A percentile compares a stretch with the other conserved stretches of the same genome.
Evolutionary conservation across 2,113 vertebrate species (phyloP).

Genomic region (Indicator maculatus): DNA sequence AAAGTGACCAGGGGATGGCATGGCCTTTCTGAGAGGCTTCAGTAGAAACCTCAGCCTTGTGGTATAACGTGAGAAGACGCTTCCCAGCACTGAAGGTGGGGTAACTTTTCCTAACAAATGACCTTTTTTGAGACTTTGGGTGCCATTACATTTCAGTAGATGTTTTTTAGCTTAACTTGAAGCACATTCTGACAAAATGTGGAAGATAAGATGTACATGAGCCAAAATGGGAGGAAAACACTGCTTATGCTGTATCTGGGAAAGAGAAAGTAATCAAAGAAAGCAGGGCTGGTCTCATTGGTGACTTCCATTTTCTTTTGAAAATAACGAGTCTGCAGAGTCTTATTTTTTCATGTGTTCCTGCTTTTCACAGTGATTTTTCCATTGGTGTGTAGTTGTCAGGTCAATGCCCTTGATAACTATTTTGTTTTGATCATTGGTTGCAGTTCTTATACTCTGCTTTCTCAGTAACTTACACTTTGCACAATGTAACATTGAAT

Average conservation of each 20-base stretch:
- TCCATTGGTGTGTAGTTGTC: background rate
- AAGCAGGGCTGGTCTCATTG: background rate
- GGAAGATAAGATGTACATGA: background rate
- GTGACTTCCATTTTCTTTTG: background rate
- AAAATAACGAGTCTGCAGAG: background rate
- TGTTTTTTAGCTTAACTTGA: background rate
- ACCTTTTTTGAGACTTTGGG: background rate
- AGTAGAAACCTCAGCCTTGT: background rate
- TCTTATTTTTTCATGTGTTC: background rate
- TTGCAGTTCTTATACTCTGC: background rate
- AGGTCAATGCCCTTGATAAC: background rate
- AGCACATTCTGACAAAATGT: background rate
- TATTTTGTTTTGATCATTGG: background rate
- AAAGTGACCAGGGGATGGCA: background rate
- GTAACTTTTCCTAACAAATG: background rate
- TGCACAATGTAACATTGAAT: background rate
- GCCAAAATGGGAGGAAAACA: background rate
- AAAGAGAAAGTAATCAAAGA: background rate
- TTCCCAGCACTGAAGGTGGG: background rate
- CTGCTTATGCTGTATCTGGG: background rate
- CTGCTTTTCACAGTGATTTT: background rate
- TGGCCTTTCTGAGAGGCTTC: background rate
- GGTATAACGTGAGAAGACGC: background rate
- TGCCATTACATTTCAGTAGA: background rate
- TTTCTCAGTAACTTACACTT: background rate